Evolutionary conservation across 2,797 vertebrate species (phyloP).

Genomic region (Phrynocephalus vlangalii): DNA sequence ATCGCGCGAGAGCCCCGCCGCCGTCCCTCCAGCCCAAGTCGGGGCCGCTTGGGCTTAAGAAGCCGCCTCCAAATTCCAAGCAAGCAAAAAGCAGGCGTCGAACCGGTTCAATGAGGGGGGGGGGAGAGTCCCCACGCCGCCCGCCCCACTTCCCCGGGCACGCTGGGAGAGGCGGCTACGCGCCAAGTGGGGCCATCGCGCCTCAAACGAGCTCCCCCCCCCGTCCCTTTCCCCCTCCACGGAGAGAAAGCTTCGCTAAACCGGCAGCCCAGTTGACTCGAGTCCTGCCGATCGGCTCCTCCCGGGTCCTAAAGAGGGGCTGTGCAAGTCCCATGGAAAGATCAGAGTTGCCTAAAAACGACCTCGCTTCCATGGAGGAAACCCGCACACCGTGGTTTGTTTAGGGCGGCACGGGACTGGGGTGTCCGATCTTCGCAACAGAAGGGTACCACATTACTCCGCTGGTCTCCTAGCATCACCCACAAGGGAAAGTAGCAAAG

Average conservation of each 20-base stretch:
- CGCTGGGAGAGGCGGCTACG: neutral
- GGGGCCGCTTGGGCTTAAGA: too few species aligned
- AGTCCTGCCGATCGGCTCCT: neutral
- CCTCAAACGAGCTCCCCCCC: neutral
- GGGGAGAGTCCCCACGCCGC: neutral
- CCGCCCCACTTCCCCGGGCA: too few species aligned
- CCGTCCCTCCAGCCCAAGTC: too few species aligned
- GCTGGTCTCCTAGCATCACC: neutral
- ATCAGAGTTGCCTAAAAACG: neutral
- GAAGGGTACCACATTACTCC: neutral
- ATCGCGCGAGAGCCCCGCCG: constrained; percentile 23
- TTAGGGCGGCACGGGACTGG: too few species aligned
- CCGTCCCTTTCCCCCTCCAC: neutral
- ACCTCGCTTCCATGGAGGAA: neutral
- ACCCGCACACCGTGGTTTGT: neutral
- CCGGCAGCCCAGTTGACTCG: neutral
- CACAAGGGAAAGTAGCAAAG: neutral
- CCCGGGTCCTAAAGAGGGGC: constrained; percentile 47
- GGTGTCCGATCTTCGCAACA: neutral
- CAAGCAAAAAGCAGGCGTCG: too few species aligned
- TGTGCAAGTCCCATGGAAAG: neutral
- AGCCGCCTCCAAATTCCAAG: too few species aligned
- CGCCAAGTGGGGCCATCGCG: too few species aligned
- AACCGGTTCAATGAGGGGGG: neutral
- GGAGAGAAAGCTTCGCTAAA: neutral